Percentiles rank a stretch among this genome's conserved stretches.
Evolutionary conservation across 2,797 vertebrate species (phyloP).

Genomic region (Malacoraja senta): DNA sequence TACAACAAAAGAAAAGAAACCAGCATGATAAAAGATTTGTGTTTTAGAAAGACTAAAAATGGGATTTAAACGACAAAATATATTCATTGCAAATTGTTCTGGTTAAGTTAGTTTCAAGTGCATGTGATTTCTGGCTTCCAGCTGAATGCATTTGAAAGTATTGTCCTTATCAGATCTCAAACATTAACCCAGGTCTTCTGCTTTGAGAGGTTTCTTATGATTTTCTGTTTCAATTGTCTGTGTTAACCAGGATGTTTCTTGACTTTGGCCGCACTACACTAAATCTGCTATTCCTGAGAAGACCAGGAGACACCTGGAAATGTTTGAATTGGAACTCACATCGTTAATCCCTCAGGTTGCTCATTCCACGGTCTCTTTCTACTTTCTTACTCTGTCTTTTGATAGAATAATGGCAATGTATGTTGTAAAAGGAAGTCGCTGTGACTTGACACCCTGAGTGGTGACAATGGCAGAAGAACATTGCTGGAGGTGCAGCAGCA

Average conservation of each 20-base stretch:
- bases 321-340: too few species aligned
- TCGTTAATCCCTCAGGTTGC: background rate
- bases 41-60: conserved; percentile 29
- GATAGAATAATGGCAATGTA: background rate
- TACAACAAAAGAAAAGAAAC: conserved; percentile 33
- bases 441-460: background rate
- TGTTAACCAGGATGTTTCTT: background rate
- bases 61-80: conserved; percentile 23
- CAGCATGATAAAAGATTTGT: conserved; percentile 35
- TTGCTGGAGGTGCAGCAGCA: background rate
- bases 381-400: background rate
- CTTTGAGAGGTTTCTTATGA: background rate
- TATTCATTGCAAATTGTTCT: conserved; percentile 15
- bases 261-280: background rate
- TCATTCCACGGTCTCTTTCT: background rate
- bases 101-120: conserved; percentile 9
- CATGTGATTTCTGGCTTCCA: background rate
- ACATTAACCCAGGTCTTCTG: background rate
- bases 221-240: background rate
- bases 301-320: too few species aligned
- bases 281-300: too few species aligned
- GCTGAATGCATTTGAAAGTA: background rate
- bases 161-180: background rate
- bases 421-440: background rate
- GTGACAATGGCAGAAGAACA: background rate